A percentile compares a stretch with the other conserved stretches of the same genome.
Conservation (phyloP, 1,140 invertebrate species). For the Lepidurus apus region DNA sequence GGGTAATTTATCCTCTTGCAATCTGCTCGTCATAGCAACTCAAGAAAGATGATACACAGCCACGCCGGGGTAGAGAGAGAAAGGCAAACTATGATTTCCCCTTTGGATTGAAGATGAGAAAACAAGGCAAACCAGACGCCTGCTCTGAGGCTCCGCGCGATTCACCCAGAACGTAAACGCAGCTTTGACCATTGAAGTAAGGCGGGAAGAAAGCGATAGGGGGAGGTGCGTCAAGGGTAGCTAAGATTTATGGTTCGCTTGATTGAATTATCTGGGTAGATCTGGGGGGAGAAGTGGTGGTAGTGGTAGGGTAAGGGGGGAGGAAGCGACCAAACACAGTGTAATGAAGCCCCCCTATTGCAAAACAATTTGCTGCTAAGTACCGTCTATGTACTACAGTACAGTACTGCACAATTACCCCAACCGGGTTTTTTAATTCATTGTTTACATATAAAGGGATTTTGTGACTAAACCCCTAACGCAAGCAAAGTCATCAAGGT, state of each 20-base stretch:
- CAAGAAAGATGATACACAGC: slow-evolving; percentile 9
- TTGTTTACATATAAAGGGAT: not conserved
- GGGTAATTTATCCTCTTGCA: slow-evolving; percentile 4
- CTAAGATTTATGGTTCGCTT: slow-evolving; percentile 19
- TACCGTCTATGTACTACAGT: not conserved
- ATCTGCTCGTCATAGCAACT: slow-evolving; percentile 13
- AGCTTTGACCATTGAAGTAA: not conserved
- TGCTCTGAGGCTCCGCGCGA: not conserved
- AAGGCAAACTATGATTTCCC: slow-evolving; percentile 4
- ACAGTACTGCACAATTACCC: not conserved
- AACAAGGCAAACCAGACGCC: not conserved
- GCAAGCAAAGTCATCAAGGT: not conserved
- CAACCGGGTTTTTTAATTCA: not conserved
- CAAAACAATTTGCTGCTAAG: slow-evolving; percentile 12
- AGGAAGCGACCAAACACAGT: too few relatives aligned
- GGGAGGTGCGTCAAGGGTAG: slow-evolving; percentile 19
- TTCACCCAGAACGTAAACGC: not conserved
- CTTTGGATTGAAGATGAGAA: slow-evolving; percentile 22
- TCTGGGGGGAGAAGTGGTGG: not conserved
- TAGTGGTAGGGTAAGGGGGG: not conserved
- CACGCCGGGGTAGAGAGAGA: not conserved
- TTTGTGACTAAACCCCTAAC: too few relatives aligned
- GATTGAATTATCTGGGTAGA: slow-evolving; percentile 3
- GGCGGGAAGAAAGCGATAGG: not conserved
- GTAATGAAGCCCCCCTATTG: not conserved